Percentiles rank a stretch among this genome's conserved stretches.
phyloP scores from a whole-genome alignment of 2,113 vertebrate species.

The Gadus macrocephalus region DNA sequence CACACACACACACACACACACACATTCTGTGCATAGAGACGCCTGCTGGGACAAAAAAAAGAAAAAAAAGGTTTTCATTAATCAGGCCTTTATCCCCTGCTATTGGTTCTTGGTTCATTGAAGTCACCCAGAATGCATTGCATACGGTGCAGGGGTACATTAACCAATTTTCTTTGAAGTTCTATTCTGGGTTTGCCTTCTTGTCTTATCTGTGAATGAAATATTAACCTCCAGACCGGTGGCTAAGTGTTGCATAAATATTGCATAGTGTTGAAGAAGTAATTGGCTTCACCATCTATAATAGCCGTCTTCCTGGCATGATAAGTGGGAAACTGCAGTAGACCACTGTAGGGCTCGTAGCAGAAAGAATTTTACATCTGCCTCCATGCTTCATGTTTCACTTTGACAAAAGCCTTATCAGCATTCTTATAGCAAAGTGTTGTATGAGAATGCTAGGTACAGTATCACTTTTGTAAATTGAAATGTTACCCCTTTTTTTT shows the following conservation, averaged over 20 bases:
- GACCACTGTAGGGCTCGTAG: conserved; percentile 33
- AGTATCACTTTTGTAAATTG: no score
- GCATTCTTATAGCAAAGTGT: no score
- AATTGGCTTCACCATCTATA: conserved; percentile 65
- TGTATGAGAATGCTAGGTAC: no score
- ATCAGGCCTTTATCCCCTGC: background rate
- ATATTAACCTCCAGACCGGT: conserved; percentile 66
- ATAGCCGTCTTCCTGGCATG: conserved; percentile 54
- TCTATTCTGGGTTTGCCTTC: conserved; percentile 44
- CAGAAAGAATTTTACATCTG: conserved; percentile 23
- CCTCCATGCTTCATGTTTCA: no score
- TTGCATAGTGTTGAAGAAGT: conserved; percentile 63
- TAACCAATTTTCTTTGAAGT: conserved; percentile 49
- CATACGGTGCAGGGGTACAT: conserved; percentile 31
- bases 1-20: conserved; percentile 5
- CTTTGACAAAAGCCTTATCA: no score
- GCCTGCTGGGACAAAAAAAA: background rate
- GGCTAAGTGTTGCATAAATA: conserved; percentile 73
- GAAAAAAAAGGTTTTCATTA: background rate
- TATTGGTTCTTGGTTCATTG: conserved; percentile 25
- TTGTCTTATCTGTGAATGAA: conserved; percentile 64
- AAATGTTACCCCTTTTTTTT: no score
- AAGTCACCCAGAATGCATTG: conserved; percentile 31
- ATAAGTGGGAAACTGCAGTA: conserved; percentile 28
- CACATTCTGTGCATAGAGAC: background rate